phyloP scores from a whole-genome alignment of 1,140 invertebrate species.

The Bombus cullumanus region DNA sequence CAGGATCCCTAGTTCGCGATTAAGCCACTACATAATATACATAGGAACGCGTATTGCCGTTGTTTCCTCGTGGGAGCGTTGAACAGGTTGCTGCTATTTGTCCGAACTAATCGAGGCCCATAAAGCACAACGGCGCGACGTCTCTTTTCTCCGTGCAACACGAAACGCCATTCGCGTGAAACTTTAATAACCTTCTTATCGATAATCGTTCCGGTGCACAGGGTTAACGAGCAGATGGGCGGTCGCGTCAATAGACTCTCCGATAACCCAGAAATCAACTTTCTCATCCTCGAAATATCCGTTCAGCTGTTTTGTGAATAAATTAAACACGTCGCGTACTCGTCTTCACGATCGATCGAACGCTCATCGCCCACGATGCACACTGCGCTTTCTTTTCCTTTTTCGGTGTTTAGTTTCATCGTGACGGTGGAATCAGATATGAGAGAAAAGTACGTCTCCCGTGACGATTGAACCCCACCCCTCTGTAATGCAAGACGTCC shows the following conservation, averaged over 20 bases:
- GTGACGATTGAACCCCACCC: not conserved
- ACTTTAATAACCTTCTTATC: constrained; percentile 55
- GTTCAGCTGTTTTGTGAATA: constrained; percentile 12
- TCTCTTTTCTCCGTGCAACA: not conserved
- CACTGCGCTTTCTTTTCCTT: no score
- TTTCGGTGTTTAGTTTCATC: not conserved
- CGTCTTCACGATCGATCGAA: constrained; percentile 9
- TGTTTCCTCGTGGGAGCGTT: constrained; percentile 42
- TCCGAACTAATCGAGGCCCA: constrained; percentile 49
- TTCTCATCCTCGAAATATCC: constrained; percentile 8
- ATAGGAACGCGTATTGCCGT: constrained; percentile 27
- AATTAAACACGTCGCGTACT: constrained; percentile 5
- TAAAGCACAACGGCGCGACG: not conserved
- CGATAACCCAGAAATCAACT: constrained; percentile 33
- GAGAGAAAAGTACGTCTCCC: not conserved
- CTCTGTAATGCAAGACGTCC: not conserved
- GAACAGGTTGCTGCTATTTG: constrained; percentile 44
- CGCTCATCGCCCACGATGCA: no score
- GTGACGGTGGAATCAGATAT: not conserved
- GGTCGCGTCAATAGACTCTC: not conserved
- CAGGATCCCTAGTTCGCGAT: constrained; percentile 60
- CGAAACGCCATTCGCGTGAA: not conserved
- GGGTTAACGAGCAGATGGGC: constrained; percentile 8
- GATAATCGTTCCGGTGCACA: constrained; percentile 18
- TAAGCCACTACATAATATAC: constrained; percentile 68